These are phyloP conservation scores for Poeciliopsis infans DNA, from an alignment of 2,797 vertebrate species.

Conservation along the genomic window DNA sequence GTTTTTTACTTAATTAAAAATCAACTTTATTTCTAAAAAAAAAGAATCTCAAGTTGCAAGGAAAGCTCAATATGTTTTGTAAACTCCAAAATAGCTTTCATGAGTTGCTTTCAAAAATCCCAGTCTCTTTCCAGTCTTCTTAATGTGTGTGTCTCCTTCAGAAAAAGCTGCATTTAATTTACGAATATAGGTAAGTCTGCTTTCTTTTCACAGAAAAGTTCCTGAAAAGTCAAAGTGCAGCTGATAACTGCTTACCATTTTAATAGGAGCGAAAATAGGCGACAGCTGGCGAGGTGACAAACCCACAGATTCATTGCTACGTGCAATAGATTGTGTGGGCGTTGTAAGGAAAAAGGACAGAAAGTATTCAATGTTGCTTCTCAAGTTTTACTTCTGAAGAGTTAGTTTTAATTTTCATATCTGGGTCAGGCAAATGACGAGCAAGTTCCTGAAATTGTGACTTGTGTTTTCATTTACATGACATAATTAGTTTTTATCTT, in stretches of 20 bases:
- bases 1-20: constrained; percentile 9
- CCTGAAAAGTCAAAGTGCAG: constrained; percentile 12
- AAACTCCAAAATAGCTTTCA: constrained; percentile 15
- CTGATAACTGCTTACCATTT: constrained; percentile 17
- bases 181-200: not conserved
- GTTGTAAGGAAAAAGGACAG: constrained; percentile 9
- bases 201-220: constrained; percentile 24
- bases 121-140: constrained; percentile 23
- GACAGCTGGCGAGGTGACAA: constrained; percentile 32
- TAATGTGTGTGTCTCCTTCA: constrained; percentile 40
- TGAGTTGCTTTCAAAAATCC: constrained; percentile 15
- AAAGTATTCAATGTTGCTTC: constrained; percentile 17
- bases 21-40: constrained; percentile 7
- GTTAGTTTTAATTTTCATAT: constrained; percentile 34
- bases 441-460: constrained; percentile 32
- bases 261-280: constrained; percentile 36
- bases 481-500: not conserved
- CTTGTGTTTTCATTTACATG: not conserved
- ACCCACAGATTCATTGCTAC: constrained; percentile 25
- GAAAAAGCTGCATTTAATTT: constrained; percentile 24
- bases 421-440: constrained; percentile 56
- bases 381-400: constrained; percentile 13
- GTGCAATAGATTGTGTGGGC: constrained; percentile 33
- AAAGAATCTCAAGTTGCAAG: constrained; percentile 19
- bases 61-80: constrained; percentile 29